Percentiles rank a stretch among this genome's conserved stretches.
phyloP scores from a whole-genome alignment of 2,888 invertebrate species.

The Acrobasis consociella region DNA sequence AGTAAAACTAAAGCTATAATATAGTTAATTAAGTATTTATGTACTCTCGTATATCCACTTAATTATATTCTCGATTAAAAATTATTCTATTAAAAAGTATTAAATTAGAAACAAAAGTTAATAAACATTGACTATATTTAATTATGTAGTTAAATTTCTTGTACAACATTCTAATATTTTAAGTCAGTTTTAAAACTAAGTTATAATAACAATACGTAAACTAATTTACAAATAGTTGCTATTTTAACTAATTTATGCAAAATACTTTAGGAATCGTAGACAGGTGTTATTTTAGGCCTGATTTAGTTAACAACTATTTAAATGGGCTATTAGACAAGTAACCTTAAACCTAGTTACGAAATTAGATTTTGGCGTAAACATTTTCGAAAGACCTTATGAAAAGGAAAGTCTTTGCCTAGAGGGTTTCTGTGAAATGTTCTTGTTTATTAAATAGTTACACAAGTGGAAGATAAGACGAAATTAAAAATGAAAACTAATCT shows the following conservation, averaged over 20 bases:
- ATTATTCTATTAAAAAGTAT: no score
- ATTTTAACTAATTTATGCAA: neutral
- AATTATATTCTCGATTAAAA: no score
- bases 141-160: no score
- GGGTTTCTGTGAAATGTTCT: neutral
- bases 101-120: no score
- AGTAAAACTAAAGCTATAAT: no score
- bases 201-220: neutral
- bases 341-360: neutral
- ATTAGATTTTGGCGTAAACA: neutral
- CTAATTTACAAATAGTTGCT: neutral
- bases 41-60: no score
- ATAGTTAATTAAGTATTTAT: no score
- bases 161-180: neutral
- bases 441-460: neutral
- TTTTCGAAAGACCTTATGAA: neutral
- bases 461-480: no score
- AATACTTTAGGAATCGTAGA: neutral
- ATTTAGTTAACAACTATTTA: neutral
- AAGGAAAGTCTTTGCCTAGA: neutral
- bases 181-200: neutral
- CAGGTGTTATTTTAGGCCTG: conserved; percentile 1
- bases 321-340: conserved; percentile 1
- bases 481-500: no score
- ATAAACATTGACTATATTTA: no score